Evolutionary conservation across 2,888 invertebrate genomes (phyloP).

Genomic region (Patella depressa): DNA sequence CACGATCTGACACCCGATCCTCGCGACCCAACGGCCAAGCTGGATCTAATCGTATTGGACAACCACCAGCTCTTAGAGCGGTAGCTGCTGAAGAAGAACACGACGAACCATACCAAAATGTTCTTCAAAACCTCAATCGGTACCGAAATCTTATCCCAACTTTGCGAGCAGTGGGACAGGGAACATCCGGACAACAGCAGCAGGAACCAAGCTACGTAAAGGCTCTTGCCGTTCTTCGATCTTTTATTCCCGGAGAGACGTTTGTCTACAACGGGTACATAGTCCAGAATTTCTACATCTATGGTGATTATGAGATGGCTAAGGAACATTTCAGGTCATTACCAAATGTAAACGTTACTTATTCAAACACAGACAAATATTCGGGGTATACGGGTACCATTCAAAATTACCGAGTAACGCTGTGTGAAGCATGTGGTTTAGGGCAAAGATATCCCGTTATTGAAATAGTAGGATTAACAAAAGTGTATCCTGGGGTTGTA

Average conservation of each 20-base stretch:
- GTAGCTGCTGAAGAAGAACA: slow-evolving; percentile 3
- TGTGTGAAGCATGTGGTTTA: neutral
- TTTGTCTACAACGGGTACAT: neutral
- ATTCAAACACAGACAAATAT: neutral
- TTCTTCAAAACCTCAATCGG: neutral
- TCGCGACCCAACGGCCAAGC: too few species aligned
- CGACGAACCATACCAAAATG: neutral
- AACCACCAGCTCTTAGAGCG: neutral
- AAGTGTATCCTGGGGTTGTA: neutral
- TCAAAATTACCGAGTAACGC: neutral
- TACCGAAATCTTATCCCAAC: slow-evolving; percentile 6
- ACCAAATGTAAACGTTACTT: slow-evolving; percentile 2
- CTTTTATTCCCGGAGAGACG: neutral
- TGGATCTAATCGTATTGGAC: too few species aligned
- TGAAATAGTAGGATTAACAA: neutral
- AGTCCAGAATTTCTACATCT: neutral
- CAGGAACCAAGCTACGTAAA: neutral
- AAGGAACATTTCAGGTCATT: slow-evolving; percentile 3
- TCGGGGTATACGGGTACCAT: neutral
- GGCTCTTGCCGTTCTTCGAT: neutral
- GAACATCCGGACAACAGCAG: too few species aligned
- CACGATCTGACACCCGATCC: too few species aligned
- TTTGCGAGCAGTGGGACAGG: neutral
- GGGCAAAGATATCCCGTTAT: neutral
- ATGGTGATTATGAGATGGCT: neutral